Conservation (phyloP, 1,140 invertebrate genomes). For the Drosophila mojavensis region DNA sequence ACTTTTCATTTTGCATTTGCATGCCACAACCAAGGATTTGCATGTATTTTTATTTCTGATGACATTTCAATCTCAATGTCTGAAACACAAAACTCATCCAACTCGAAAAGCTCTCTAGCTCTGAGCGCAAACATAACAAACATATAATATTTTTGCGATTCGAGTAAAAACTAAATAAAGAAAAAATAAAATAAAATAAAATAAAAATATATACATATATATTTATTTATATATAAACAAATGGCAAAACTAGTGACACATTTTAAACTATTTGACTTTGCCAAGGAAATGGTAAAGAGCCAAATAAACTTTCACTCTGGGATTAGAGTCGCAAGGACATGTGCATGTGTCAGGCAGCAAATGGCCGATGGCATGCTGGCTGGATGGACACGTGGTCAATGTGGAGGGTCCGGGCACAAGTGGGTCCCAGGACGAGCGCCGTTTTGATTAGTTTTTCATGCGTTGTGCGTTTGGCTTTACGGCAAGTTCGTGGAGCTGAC, state of each 20-base stretch:
- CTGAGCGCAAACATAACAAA: not conserved
- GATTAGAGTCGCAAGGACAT: slow-evolving; percentile 31
- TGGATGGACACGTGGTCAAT: slow-evolving; percentile 21
- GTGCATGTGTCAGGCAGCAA: slow-evolving; percentile 44
- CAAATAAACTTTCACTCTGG: slow-evolving; percentile 55
- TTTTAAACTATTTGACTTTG: slow-evolving; percentile 58
- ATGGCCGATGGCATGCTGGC: slow-evolving; percentile 44
- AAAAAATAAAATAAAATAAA: slow-evolving; percentile 9
- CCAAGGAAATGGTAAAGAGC: slow-evolving; percentile 21
- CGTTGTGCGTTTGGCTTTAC: slow-evolving; percentile 35
- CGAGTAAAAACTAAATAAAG: slow-evolving; percentile 7
- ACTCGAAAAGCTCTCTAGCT: not conserved
- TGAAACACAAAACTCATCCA: slow-evolving; percentile 32
- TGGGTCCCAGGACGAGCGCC: slow-evolving; percentile 30
- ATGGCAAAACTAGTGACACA: slow-evolving; percentile 51
- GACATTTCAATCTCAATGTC: slow-evolving; percentile 53
- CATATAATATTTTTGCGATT: slow-evolving; percentile 35
- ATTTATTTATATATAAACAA: slow-evolving; percentile 26
- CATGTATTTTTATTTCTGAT: slow-evolving; percentile 7
- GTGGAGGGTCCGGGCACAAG: not conserved
- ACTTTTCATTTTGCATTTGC: slow-evolving; percentile 26
- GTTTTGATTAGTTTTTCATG: slow-evolving; percentile 61
- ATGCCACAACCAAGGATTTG: not conserved
- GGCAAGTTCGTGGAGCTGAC: slow-evolving; percentile 27
- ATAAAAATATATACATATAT: slow-evolving; percentile 1